Conservation (phyloP, 2,113 vertebrate genomes). For the Oreamnos americanus region DNA sequence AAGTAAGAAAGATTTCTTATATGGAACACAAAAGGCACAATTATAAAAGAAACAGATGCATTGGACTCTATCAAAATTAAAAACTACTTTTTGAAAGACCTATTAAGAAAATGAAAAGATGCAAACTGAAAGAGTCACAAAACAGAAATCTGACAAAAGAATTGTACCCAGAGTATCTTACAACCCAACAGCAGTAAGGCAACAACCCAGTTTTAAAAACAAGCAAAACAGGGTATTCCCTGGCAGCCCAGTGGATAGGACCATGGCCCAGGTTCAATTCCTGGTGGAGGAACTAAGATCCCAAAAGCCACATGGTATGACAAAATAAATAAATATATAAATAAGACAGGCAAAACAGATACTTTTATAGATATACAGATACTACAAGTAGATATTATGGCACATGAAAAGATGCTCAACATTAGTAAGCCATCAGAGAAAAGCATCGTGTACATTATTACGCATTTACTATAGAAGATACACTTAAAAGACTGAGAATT, state of each 20-base stretch:
- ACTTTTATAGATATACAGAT: background rate
- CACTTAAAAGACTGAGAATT: background rate
- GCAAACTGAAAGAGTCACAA: background rate
- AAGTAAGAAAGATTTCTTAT: background rate
- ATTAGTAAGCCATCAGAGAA: background rate
- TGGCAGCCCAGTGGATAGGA: background rate
- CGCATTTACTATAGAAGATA: background rate
- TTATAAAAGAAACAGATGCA: background rate
- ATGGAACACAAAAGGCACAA: background rate
- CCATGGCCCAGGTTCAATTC: background rate
- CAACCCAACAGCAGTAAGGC: background rate
- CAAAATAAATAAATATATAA: background rate
- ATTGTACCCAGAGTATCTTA: background rate
- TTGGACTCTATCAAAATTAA: background rate
- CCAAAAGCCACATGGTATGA: background rate
- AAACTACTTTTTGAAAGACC: background rate
- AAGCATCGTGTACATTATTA: background rate
- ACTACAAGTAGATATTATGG: background rate
- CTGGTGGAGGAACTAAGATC: background rate
- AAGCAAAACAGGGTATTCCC: background rate
- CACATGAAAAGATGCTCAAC: background rate
- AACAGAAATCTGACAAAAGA: background rate
- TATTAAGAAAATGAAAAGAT: background rate
- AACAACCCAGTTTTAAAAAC: background rate
- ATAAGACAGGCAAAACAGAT: background rate